Percentiles rank a stretch among this genome's conserved stretches.
Conservation (phyloP, 2,888 invertebrate species). For the Thumatha senex region DNA sequence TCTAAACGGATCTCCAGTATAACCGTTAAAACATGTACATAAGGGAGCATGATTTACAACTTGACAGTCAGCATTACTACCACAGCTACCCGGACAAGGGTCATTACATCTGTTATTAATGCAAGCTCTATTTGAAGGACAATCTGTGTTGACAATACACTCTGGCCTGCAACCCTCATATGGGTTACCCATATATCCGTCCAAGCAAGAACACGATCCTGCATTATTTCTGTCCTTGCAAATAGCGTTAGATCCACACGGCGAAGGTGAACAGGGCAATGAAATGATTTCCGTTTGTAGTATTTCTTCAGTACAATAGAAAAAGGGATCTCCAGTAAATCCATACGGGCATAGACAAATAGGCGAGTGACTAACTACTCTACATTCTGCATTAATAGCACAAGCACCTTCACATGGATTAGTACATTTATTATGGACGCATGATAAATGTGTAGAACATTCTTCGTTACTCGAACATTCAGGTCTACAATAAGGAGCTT, state of each 20-base stretch:
- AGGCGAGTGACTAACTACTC: slow-evolving; percentile 90
- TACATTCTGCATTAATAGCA: slow-evolving; percentile 89
- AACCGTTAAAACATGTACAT: slow-evolving; percentile 87
- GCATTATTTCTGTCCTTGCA: slow-evolving; percentile 84
- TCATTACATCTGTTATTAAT: slow-evolving; percentile 88
- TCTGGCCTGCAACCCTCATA: slow-evolving; percentile 91
- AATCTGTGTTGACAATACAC: slow-evolving; percentile 89
- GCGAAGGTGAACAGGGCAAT: slow-evolving; percentile 85
- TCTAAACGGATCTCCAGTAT: slow-evolving; percentile 90
- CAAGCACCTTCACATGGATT: slow-evolving; percentile 90
- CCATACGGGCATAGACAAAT: slow-evolving; percentile 87
- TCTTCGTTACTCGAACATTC: slow-evolving; percentile 92
- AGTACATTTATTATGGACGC: slow-evolving; percentile 89
- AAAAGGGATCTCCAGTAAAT: slow-evolving; percentile 90
- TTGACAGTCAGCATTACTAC: slow-evolving; percentile 88
- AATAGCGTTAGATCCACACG: slow-evolving; percentile 86
- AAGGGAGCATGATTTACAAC: slow-evolving; percentile 88
- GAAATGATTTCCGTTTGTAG: slow-evolving; percentile 59
- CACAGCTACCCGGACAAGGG: slow-evolving; percentile 91
- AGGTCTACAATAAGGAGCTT: slow-evolving; percentile 90
- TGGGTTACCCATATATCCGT: slow-evolving; percentile 90
- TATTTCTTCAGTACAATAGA: slow-evolving; percentile 79
- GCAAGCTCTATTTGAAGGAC: slow-evolving; percentile 87
- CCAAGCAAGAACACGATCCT: slow-evolving; percentile 87
- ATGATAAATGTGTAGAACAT: slow-evolving; percentile 87